Evolutionary conservation across 1,140 invertebrate genomes (phyloP), one percentile per base, ranked within the genome.

Genomic region (Homalodisca vitripennis): DNA sequence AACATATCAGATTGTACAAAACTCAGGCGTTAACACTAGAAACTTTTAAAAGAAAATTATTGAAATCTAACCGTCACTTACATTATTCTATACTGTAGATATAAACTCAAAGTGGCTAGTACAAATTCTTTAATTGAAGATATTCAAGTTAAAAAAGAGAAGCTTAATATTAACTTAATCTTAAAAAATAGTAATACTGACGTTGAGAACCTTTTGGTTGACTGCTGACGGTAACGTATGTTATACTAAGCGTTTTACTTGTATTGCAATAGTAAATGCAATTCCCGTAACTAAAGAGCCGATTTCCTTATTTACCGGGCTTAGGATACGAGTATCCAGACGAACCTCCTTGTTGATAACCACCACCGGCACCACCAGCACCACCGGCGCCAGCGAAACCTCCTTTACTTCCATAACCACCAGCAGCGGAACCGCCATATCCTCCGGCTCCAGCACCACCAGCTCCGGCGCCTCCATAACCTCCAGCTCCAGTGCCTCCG

Each of bases 241-340:
- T 60, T 60, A 27, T 14, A 24, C 24, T 60, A 60, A 60, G 55
- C 55, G 55, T 24, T 60, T 60, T n/a, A 26, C 2, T 6, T 26
- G 55, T 6, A 60, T 27, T 27, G 55, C 24, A n/a, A 29, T 30
- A 27, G 6, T 60, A 60, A 53, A 53, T 30, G 29, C 14, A 22
- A 30, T 60, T 60, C 24, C 55, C 14, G 27, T 22, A 22, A 26
- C 14, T 60, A 60, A 29, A 27, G 6, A 13, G 26, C 13, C 22
- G 10, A 17, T 63, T 10, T 20, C 17, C 20, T 70, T 70, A 70
- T 65, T 70, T 70, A 29, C 68, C 68, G 6, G 68, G 68, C 30
- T 65, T 70, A 27, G 68, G 68, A 62, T 70, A 70, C 1, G 60
- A 65, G 62, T 70, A 70, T 1, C 68, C 68, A 27, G 55, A 17